These are phyloP conservation scores for Podarcis muralis DNA, from an alignment of 2,113 vertebrate species.

Conservation along the genomic window DNA sequence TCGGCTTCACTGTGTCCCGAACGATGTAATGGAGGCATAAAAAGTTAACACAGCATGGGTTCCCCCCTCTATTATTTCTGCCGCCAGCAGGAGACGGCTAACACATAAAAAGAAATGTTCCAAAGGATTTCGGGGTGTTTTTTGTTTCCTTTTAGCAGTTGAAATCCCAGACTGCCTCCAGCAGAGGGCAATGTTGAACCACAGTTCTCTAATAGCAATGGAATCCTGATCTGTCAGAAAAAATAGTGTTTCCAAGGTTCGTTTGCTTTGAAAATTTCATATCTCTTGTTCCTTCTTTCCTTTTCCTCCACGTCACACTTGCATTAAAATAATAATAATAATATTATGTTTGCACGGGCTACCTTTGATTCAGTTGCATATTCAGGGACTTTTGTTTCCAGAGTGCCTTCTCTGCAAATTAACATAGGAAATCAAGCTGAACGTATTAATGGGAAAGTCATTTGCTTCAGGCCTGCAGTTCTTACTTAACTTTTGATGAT, in stretches of 20 bases:
- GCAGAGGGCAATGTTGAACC: slow-evolving; percentile 45
- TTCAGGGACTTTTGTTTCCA: slow-evolving; percentile 11
- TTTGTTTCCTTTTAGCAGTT: not conserved
- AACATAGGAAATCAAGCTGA: slow-evolving; percentile 29
- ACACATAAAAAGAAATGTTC: slow-evolving; percentile 7
- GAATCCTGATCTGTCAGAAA: not conserved
- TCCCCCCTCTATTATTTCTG: not conserved
- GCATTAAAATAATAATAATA: not conserved
- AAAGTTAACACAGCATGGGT: slow-evolving; percentile 19
- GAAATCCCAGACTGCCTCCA: slow-evolving; percentile 24
- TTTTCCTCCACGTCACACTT: too few species aligned
- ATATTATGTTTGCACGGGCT: slow-evolving; percentile 12
- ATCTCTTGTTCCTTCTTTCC: not conserved
- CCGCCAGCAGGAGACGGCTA: not conserved
- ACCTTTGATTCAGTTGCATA: not conserved
- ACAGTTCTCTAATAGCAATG: not conserved
- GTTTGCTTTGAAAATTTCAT: not conserved
- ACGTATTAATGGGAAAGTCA: not conserved
- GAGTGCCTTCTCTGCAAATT: not conserved
- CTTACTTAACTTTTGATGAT: not conserved
- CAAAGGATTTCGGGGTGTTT: not conserved
- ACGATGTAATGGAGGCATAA: slow-evolving; percentile 9
- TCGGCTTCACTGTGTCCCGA: not conserved
- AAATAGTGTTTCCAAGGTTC: not conserved
- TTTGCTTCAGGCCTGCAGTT: not conserved